Evolutionary conservation across 2,888 invertebrate genomes (phyloP).

Genomic region (Agonopterix subpropinquella): DNA sequence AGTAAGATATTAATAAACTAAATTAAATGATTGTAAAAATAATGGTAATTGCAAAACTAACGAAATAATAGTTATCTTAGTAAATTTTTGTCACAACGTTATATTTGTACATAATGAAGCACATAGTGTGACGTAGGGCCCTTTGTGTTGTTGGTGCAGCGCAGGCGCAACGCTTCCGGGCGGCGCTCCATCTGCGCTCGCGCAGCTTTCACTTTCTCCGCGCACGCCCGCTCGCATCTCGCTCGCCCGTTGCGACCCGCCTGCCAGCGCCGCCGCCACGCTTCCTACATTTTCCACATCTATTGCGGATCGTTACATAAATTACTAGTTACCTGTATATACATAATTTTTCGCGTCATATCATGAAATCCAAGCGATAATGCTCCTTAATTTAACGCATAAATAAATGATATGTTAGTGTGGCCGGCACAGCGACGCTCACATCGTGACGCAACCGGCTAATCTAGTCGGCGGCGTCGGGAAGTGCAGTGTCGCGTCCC

Average conservation of each 20-base stretch:
- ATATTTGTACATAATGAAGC: no score
- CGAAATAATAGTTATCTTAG: no score
- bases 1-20: no score
- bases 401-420: conserved; percentile 5
- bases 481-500: conserved; percentile 76
- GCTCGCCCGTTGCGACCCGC: conserved; percentile 49
- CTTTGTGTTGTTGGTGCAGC: conserved; percentile 46
- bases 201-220: conserved; percentile 72
- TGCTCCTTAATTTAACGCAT: neutral
- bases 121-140: conserved; percentile 15
- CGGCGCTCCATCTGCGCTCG: conserved; percentile 65
- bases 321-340: conserved; percentile 10
- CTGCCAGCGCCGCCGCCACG: conserved; percentile 23
- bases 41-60: no score
- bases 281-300: conserved; percentile 54
- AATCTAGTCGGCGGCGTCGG: conserved; percentile 74
- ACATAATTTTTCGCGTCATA: neutral
- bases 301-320: conserved; percentile 47
- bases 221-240: conserved; percentile 29
- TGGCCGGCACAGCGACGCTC: conserved; percentile 41
- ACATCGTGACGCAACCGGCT: conserved; percentile 71
- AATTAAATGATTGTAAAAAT: no score
- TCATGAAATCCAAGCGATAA: neutral
- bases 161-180: conserved; percentile 62
- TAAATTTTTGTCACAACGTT: no score